Conservation (phyloP, 1,140 invertebrate species). For the Patella vulgata region DNA sequence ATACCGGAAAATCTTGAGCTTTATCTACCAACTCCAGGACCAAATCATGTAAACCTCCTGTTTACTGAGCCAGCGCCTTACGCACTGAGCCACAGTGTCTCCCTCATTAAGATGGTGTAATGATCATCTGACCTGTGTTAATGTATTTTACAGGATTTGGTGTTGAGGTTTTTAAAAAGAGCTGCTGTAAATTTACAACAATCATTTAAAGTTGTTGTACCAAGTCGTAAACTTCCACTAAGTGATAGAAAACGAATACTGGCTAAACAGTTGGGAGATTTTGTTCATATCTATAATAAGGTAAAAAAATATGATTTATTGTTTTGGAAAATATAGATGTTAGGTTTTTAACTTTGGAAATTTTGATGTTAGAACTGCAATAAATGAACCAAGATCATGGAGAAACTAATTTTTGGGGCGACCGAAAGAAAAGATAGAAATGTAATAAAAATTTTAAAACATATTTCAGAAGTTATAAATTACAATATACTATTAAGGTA, state of each 20-base stretch:
- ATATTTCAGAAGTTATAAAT: too few relatives aligned
- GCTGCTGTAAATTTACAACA: slow-evolving; percentile 81
- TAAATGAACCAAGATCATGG: too few relatives aligned
- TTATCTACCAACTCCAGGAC: too few relatives aligned
- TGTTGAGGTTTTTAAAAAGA: slow-evolving; percentile 80
- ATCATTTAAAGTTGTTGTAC: slow-evolving; percentile 77
- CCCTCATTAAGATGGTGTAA: background rate
- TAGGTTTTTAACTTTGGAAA: too few relatives aligned
- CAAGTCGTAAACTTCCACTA: slow-evolving; percentile 79
- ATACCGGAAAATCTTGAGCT: too few relatives aligned
- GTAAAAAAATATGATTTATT: slow-evolving; percentile 60
- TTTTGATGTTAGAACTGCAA: too few relatives aligned
- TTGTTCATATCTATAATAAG: slow-evolving; percentile 87
- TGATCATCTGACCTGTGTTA: background rate
- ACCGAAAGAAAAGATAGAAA: too few relatives aligned
- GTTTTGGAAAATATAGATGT: slow-evolving; percentile 1
- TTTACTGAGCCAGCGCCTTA: too few relatives aligned
- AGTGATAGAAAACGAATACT: slow-evolving; percentile 88
- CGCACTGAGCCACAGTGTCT: too few relatives aligned
- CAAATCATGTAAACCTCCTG: background rate
- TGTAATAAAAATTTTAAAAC: too few relatives aligned
- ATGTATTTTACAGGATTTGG: slow-evolving; percentile 73
- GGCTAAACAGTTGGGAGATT: slow-evolving; percentile 91
- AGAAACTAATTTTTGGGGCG: too few relatives aligned
- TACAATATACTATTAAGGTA: too few relatives aligned